Base-by-base conservation (phyloP, 2,797 vertebrate genomes). In the Siniperca undulata region DNA sequence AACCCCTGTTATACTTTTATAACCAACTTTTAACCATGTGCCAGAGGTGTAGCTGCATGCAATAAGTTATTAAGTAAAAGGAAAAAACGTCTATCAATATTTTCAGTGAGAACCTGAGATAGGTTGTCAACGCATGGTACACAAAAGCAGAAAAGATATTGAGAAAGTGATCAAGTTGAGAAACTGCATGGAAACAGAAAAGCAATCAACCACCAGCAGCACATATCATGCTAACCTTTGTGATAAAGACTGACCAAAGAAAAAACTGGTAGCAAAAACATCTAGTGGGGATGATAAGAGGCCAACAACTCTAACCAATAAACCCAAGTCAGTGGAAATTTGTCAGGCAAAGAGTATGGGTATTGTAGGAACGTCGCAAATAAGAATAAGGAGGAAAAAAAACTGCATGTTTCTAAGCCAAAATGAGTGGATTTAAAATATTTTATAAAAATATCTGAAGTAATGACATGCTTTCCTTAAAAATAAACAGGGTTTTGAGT, bases 201-300 rank as follows among this genome's bases (percentile, higher is more conserved):
- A 22, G 9, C n/a, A 42, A 72, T 73, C 4, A 55, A 78, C n/a
- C n/a, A 59, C 42, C 70, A 58, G 53, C 24, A 44, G 7, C 22
- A 40, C 24, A 1, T 7, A 12, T 67, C 59, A 16, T 14, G 5
- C 22, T 36, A 46, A 34, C 20, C 5, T 1, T 46, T 19, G 17
- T 19, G 14, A 34, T 24, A 53, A 59, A 59, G 38, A 48, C 0
- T 48, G n/a, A 58, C 22, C 3, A 58, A 30, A 30, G 30, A 30
- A 30, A 30, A 30, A 50, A 62, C 67, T 30, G 17, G 13, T 48
- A 55, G 34, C n/a, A 30, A 70, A 48, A 68, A 55, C 61, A 46
- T 12, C 65, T 20, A 14, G 30, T 36, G 30, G 7, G 11, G 27
- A 52, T 22, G 17, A 71, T 20, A 46, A 14, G 7, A 24, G 22